phyloP scores from a whole-genome alignment of 2,113 vertebrate species.

The Rhagologus leucostigma region DNA sequence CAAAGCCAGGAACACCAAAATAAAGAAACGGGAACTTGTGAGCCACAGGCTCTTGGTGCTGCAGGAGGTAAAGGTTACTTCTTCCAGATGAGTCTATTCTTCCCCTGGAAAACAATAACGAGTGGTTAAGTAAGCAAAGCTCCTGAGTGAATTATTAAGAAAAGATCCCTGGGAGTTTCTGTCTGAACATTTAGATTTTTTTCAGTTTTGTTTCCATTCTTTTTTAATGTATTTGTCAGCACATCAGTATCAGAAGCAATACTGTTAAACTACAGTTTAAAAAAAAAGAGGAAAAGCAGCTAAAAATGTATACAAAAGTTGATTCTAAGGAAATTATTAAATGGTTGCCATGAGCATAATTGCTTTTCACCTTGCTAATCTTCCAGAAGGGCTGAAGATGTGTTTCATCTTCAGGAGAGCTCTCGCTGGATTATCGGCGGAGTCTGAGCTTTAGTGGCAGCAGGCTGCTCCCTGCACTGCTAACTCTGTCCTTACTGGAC shows the following conservation, averaged over 20 bases:
- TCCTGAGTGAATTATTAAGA: neutral
- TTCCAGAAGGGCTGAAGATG: neutral
- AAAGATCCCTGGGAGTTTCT: neutral
- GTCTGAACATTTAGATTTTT: neutral
- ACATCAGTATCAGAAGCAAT: neutral
- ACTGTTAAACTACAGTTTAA: neutral
- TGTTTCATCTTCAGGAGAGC: neutral
- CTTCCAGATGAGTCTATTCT: neutral
- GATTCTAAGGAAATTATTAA: neutral
- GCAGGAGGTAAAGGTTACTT: neutral
- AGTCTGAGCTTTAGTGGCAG: neutral
- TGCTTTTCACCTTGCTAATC: neutral
- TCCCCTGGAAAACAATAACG: neutral
- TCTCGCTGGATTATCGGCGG: neutral
- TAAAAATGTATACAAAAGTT: neutral
- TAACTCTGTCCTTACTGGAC: neutral
- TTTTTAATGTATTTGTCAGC: neutral
- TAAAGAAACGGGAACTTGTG: fast-evolving
- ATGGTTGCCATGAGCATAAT: neutral
- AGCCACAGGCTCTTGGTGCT: neutral
- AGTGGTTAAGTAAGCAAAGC: neutral
- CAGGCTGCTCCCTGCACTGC: neutral
- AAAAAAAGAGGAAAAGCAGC: neutral
- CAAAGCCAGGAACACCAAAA: neutral
- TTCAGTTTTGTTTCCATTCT: neutral